A percentile compares a stretch with the other conserved stretches of the same genome.
phyloP scores from a whole-genome alignment of 2,888 invertebrate species.

The Epistrophe grossulariae region DNA sequence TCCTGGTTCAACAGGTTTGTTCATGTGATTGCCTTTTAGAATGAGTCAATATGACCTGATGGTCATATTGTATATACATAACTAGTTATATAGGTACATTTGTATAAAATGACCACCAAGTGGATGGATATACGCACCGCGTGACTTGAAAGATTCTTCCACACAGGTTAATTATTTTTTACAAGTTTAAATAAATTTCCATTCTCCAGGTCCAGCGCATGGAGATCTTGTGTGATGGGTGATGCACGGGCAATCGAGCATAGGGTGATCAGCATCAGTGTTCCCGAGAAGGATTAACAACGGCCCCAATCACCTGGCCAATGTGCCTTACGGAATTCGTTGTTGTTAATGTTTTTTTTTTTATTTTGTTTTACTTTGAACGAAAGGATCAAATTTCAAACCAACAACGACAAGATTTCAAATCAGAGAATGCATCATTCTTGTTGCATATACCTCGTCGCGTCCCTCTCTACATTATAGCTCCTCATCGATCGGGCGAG shows the following conservation, averaged over 20 bases:
- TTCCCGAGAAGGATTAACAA: conserved; percentile 69
- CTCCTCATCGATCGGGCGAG: background rate
- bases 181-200: conserved; percentile 72
- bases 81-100: too few species aligned
- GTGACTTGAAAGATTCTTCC: conserved; percentile 72
- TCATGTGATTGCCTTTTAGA: background rate
- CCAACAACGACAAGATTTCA: conserved; percentile 74
- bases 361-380: conserved; percentile 34
- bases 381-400: conserved; percentile 75
- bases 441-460: conserved; percentile 31
- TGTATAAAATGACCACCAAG: conserved; percentile 58
- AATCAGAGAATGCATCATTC: conserved; percentile 76
- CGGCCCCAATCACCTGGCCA: conserved; percentile 73
- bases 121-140: conserved; percentile 56
- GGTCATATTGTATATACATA: background rate
- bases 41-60: conserved; percentile 34
- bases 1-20: conserved; percentile 68
- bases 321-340: conserved; percentile 74
- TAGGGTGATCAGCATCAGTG: conserved; percentile 15
- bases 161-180: conserved; percentile 75
- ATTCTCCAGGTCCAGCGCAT: background rate
- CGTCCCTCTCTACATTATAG: too few species aligned
- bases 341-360: conserved; percentile 53
- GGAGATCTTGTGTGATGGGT: conserved; percentile 22
- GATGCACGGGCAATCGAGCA: background rate